Evolutionary conservation across 2,888 invertebrate genomes (phyloP).

Genomic region (Caenorhabditis sp.): DNA sequence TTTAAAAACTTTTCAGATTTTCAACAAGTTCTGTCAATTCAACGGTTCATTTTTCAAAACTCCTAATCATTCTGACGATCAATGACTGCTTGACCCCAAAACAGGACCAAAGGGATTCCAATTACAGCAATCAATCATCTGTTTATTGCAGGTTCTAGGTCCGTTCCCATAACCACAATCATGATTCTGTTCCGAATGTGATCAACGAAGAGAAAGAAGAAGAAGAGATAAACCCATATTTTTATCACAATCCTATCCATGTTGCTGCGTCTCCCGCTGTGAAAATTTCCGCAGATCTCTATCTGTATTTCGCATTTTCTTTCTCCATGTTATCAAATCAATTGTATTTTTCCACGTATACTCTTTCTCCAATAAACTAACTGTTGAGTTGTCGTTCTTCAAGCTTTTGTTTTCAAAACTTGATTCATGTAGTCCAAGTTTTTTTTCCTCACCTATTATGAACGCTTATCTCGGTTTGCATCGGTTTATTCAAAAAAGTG

Average conservation of each 20-base stretch:
- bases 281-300: slow-evolving; percentile 36
- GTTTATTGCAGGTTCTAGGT: slow-evolving; percentile 15
- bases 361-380: not conserved
- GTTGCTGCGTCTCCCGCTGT: slow-evolving; percentile 51
- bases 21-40: too few relatives aligned
- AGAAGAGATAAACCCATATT: slow-evolving; percentile 40
- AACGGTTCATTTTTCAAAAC: too few relatives aligned
- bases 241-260: slow-evolving; percentile 32
- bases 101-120: not conserved
- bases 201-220: slow-evolving; percentile 23
- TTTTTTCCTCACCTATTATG: too few relatives aligned
- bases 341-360: not conserved
- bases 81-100: too few relatives aligned
- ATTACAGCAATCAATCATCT: slow-evolving; percentile 9
- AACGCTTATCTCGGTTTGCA: too few relatives aligned
- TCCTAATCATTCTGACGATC: slow-evolving; percentile 1
- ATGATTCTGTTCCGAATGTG: slow-evolving; percentile 15
- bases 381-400: not conserved
- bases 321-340: slow-evolving; percentile 46
- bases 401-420: not conserved
- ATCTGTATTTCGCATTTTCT: slow-evolving; percentile 16
- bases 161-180: slow-evolving; percentile 13
- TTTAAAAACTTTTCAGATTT: too few relatives aligned
- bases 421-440: too few relatives aligned
- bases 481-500: too few relatives aligned